phyloP scores from a whole-genome alignment of 1,140 invertebrate species.

The honey bee (Apis mellifera) region DNA sequence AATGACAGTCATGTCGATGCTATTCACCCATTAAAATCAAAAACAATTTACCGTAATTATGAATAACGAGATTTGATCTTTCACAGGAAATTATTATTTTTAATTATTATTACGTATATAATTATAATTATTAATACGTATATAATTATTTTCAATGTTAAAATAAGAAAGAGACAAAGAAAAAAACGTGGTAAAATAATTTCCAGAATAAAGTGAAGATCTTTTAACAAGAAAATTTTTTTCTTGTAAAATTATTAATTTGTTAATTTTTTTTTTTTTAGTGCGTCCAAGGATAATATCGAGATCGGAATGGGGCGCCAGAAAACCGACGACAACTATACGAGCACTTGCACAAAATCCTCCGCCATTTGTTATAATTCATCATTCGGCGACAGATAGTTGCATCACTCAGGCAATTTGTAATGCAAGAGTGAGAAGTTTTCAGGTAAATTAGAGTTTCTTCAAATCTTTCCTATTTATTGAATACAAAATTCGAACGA shows the following conservation, averaged over 20 bases:
- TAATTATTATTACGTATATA: neutral
- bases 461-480: neutral
- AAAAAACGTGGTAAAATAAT: neutral
- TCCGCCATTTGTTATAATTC: conserved; percentile 73
- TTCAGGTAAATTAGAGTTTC: conserved; percentile 69
- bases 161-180: neutral
- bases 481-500: neutral
- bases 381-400: conserved; percentile 73
- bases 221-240: neutral
- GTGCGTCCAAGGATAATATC: conserved; percentile 64
- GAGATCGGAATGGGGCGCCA: conserved; percentile 73
- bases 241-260: neutral
- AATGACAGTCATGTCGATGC: conserved; percentile 13
- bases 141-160: no score
- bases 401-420: conserved; percentile 73
- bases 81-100: conserved; percentile 1
- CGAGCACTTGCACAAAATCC: conserved; percentile 59
- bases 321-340: conserved; percentile 19
- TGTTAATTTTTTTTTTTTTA: neutral
- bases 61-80: conserved; percentile 8
- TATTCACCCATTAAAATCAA: neutral
- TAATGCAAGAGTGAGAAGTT: conserved; percentile 62
- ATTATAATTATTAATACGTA: neutral
- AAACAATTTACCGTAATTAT: neutral
- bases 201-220: no score